Percentiles rank a stretch among this genome's conserved stretches.
These are phyloP conservation scores for Lumbricus terrestris DNA, from an alignment of 2,888 invertebrate genomes.

Conservation along the genomic window DNA sequence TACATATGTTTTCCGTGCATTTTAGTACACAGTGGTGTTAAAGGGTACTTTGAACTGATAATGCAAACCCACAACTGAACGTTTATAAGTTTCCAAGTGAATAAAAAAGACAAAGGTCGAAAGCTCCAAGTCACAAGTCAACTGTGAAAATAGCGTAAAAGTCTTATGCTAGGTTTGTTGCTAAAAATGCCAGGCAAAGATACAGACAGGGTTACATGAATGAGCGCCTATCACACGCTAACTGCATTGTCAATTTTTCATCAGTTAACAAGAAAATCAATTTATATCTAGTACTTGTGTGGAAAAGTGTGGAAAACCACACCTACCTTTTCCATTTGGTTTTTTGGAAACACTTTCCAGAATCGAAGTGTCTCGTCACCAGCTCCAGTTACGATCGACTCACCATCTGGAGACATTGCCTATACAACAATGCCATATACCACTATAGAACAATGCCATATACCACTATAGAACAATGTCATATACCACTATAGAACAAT, in stretches of 20 bases:
- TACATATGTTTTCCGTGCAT: no score
- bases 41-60: no score
- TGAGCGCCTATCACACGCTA: not conserved
- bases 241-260: not conserved
- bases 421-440: conserved; percentile 20
- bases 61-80: no score
- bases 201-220: no score
- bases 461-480: conserved; percentile 18
- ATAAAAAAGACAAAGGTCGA: no score
- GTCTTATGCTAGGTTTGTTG: not conserved
- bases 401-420: conserved; percentile 82
- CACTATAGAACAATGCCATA: not conserved
- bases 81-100: no score
- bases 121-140: no score
- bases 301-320: not conserved
- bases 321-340: conserved; percentile 68
- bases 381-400: conserved; percentile 87
- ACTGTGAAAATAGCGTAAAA: not conserved
- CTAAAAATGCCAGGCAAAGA: no score
- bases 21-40: no score
- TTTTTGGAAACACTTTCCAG: conserved; percentile 98
- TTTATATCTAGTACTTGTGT: not conserved
- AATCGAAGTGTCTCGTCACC: conserved; percentile 93
- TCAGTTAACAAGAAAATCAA: not conserved
- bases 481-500: not conserved